Percentiles rank a stretch among this genome's conserved stretches.
Evolutionary conservation across 2,888 invertebrate species (phyloP).

Genomic region (Papilio demoleus): DNA sequence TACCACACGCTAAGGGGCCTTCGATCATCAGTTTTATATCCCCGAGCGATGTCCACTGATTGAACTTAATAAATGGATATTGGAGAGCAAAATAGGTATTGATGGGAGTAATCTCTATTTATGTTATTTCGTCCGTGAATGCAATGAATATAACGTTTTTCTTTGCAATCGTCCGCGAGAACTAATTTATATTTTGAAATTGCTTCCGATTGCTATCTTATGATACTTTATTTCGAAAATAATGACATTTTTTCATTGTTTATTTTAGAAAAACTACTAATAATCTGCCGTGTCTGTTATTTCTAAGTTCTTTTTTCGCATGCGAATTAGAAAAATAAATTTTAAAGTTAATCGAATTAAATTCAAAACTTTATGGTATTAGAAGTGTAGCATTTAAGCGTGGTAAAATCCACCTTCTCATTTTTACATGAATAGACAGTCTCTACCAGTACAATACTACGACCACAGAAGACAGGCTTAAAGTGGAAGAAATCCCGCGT

Average conservation of each 20-base stretch:
- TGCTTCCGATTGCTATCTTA: slow-evolving; percentile 16
- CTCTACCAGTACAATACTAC: too few relatives aligned
- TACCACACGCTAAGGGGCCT: slow-evolving; percentile 30
- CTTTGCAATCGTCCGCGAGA: slow-evolving; percentile 21
- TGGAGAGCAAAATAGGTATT: slow-evolving; percentile 60
- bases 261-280: too few relatives aligned
- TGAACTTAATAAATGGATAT: slow-evolving; percentile 76
- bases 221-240: slow-evolving; percentile 4
- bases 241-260: not conserved
- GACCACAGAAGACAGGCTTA: too few relatives aligned
- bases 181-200: slow-evolving; percentile 34
- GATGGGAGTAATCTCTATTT: slow-evolving; percentile 46
- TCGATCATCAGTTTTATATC: slow-evolving; percentile 54
- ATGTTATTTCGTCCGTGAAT: slow-evolving; percentile 35
- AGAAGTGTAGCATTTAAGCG: too few relatives aligned
- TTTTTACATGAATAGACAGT: too few relatives aligned
- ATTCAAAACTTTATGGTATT: too few relatives aligned
- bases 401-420: too few relatives aligned
- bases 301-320: too few relatives aligned
- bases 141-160: slow-evolving; percentile 31
- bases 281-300: too few relatives aligned
- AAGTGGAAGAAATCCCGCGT: too few relatives aligned
- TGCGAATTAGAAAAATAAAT: too few relatives aligned
- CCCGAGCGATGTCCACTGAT: slow-evolving; percentile 69
- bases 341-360: too few relatives aligned